Evolutionary conservation across 2,113 vertebrate genomes (phyloP).

Genomic region (Petrocephalus zakoni): DNA sequence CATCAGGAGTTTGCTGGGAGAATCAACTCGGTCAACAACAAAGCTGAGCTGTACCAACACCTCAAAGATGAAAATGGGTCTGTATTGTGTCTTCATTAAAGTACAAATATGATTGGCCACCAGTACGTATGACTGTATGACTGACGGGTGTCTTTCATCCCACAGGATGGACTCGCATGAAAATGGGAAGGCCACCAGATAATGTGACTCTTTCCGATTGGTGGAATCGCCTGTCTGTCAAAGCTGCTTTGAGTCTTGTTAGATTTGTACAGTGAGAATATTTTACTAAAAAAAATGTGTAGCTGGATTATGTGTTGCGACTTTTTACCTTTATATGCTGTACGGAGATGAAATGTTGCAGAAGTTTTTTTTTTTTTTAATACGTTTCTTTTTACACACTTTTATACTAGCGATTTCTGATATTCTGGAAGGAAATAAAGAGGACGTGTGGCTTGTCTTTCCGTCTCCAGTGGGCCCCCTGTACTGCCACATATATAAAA

Average conservation of each 20-base stretch:
- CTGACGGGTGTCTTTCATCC: constrained; percentile 23
- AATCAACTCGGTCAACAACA: constrained; percentile 84
- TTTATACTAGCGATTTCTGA: constrained; percentile 57
- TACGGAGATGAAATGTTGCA: background rate
- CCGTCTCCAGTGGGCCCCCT: background rate
- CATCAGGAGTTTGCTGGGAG: constrained; percentile 93
- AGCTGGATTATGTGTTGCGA: background rate
- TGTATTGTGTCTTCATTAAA: constrained; percentile 39
- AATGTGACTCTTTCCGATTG: constrained; percentile 44
- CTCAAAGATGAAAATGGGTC: constrained; percentile 98
- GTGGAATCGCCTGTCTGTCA: background rate
- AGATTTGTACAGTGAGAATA: constrained; percentile 16
- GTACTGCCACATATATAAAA: background rate
- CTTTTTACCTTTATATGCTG: constrained; percentile 8
- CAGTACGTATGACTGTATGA: background rate
- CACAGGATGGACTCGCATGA: constrained; percentile 84
- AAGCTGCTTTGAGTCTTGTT: background rate
- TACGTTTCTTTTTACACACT: constrained; percentile 40
- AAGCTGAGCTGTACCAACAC: constrained; percentile 92
- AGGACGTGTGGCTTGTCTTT: background rate
- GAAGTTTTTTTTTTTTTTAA: background rate
- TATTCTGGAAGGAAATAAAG: constrained; percentile 54
- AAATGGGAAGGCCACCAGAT: constrained; percentile 88
- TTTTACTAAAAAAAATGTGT: constrained; percentile 15
- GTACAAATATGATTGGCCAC: background rate